Evolutionary conservation across 2,113 vertebrate genomes (phyloP).

Genomic region (Piaya cayana): DNA sequence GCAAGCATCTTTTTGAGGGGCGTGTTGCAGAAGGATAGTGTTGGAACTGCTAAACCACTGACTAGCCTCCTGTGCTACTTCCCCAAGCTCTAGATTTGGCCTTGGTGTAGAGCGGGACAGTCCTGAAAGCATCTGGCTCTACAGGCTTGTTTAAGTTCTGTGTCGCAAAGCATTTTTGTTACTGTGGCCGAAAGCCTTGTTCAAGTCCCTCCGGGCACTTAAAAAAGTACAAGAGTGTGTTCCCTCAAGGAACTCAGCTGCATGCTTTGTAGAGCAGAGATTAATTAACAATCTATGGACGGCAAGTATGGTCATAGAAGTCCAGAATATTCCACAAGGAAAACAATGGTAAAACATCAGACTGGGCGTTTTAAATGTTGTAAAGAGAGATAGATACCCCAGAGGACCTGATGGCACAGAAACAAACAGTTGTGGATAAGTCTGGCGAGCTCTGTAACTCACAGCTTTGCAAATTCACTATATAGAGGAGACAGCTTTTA

Average conservation of each 20-base stretch:
- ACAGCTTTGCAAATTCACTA: neutral
- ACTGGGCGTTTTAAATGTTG: neutral
- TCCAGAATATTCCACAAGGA: neutral
- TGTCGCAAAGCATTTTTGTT: neutral
- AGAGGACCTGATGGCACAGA: neutral
- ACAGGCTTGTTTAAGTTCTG: neutral
- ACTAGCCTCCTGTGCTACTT: neutral
- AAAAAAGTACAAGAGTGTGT: neutral
- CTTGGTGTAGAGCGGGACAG: neutral
- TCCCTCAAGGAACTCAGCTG: slow-evolving; percentile 14
- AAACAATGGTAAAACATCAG: neutral
- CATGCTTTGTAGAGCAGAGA: neutral
- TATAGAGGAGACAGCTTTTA: neutral
- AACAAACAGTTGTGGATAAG: neutral
- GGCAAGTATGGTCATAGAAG: neutral
- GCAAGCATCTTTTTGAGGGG: neutral
- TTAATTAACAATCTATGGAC: neutral
- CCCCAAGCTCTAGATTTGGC: neutral
- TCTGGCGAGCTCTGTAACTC: neutral
- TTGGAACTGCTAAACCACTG: neutral
- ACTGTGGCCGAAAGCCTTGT: neutral
- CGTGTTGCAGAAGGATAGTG: neutral
- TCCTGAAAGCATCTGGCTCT: neutral
- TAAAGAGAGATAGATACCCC: neutral
- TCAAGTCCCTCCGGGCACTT: slow-evolving; percentile 2